Evolutionary conservation across 1,140 invertebrate species (phyloP), one percentile per base, ranked within the genome.

Genomic region (Drosophila ohnishii): DNA sequence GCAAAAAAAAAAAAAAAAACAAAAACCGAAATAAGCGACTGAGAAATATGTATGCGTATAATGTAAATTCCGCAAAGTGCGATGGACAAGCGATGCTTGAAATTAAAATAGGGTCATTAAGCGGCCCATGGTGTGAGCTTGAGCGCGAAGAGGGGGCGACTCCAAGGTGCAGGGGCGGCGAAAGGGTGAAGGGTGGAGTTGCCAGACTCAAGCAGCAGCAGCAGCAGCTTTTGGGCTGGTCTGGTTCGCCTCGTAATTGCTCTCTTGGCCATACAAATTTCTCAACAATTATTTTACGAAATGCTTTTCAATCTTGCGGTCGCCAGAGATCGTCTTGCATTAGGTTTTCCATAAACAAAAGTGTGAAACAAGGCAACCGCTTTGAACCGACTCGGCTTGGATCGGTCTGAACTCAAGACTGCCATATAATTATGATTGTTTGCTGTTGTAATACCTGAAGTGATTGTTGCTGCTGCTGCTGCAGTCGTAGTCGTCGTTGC

Each of bases 41-140:
- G 63, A 62, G 75, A 75, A 75, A 75, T 75, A 75, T 75, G 70
- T 82, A 70, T 74, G 81, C 67, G 82, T 84, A 85, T 86, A 87
- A 86, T 86, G 83, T 87, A 87, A 86, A 86, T 86, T 86, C 82
- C 82, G 79, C 79, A 87, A 86, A 87, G 82, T 82, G 82, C 79
- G 82, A 86, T 86, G 82, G 82, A 87, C 82, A 86, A 87, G 82
- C 79, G 83, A 87, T 81, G 78, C 78, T 82, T 86, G 83, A 86
- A 86, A 86, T 86, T 86, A 86, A 86, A 86, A 87, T 86, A 87
- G 82, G 82, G 83, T 86, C 83, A 86, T 86, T 86, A 86, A 86
- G 82, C 83, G 83, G 80, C 55, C 44, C 66, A 80, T 56, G 67
- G 67, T 71, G 67, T 71, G 51, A 71, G 66, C 65, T 53, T 69